Evolutionary conservation across 2,797 vertebrate species (phyloP).

Genomic region (Cuculus canorus): DNA sequence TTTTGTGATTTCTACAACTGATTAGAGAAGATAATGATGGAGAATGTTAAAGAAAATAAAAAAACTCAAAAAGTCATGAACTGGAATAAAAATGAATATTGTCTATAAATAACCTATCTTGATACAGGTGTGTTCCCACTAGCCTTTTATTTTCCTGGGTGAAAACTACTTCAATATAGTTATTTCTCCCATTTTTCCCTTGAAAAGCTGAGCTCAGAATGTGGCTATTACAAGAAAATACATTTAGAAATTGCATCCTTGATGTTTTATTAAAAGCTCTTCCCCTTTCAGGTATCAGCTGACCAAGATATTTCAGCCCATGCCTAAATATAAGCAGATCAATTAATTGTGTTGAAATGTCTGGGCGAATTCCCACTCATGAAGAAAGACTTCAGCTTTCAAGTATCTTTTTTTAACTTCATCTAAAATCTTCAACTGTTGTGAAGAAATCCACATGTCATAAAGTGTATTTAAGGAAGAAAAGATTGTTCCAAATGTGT

Average conservation of each 20-base stretch:
- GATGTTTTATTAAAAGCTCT: background rate
- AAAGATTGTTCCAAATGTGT: background rate
- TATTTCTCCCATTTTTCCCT: background rate
- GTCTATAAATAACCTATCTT: background rate
- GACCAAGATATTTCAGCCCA: background rate
- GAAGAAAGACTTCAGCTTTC: background rate
- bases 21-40: background rate
- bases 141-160: background rate
- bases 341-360: background rate
- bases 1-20: constrained; percentile 18
- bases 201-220: background rate
- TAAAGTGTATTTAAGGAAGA: background rate
- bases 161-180: background rate
- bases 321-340: background rate
- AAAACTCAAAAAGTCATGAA: background rate
- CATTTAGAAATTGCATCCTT: background rate
- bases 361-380: background rate
- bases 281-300: background rate
- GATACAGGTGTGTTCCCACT: background rate
- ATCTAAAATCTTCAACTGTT: background rate
- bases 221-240: background rate
- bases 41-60: background rate
- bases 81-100: background rate
- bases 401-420: background rate
- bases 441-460: background rate